These are phyloP conservation scores for Apteryx owenii DNA, from an alignment of 2,113 vertebrate species.

Conservation along the genomic window DNA sequence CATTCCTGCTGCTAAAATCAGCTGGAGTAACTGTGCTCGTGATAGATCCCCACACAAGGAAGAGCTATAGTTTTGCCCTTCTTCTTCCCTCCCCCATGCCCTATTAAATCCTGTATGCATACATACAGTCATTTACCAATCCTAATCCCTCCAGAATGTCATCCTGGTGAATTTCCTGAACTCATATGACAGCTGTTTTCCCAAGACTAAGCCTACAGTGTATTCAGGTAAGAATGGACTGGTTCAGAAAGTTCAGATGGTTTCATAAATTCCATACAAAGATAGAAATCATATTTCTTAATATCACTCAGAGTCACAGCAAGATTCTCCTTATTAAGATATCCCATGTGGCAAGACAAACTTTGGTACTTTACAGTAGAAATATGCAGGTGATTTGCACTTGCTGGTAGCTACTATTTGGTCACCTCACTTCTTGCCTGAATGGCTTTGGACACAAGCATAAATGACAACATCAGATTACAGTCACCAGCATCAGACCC, in stretches of 20 bases:
- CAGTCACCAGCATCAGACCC: not conserved
- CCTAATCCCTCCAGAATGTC: not conserved
- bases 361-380: not conserved
- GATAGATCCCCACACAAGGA: not conserved
- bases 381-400: not conserved
- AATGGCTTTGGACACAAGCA: not conserved
- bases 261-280: not conserved
- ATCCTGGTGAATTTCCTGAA: not conserved
- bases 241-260: not conserved
- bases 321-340: not conserved
- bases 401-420: not conserved
- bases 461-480: not conserved
- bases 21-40: not conserved
- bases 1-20: not conserved
- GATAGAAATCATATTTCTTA: not conserved
- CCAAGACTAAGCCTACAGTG: not conserved
- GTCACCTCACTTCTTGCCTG: not conserved
- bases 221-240: not conserved
- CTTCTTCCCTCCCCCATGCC: not conserved
- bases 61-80: not conserved
- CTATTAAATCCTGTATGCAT: not conserved
- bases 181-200: not conserved
- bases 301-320: not conserved
- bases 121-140: not conserved
- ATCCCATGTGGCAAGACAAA: not conserved